phyloP scores from a whole-genome alignment of 92 coral and sea anemone species.

The Meandrina meandrites region DNA sequence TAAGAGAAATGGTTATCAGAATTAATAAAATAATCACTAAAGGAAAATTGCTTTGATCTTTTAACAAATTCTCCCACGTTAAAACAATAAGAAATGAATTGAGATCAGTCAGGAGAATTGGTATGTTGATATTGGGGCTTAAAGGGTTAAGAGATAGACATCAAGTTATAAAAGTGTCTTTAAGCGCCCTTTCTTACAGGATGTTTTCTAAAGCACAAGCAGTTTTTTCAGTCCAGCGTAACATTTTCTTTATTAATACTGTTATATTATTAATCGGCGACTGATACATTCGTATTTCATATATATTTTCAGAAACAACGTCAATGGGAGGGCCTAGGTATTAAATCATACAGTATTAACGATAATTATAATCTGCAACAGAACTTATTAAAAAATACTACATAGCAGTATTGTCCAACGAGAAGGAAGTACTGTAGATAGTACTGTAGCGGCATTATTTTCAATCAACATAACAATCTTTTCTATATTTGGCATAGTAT shows the following conservation, averaged over 20 bases:
- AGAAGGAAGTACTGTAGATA: not conserved
- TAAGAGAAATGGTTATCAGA: too few species aligned
- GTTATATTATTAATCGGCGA: not conserved
- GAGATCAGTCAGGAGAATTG: too few species aligned
- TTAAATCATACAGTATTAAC: not conserved
- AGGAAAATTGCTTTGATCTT: too few species aligned
- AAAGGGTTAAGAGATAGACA: too few species aligned
- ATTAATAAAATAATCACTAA: too few species aligned
- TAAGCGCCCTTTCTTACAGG: too few species aligned
- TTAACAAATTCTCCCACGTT: too few species aligned
- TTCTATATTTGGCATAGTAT: not conserved
- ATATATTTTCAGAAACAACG: not conserved
- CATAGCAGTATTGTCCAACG: not conserved
- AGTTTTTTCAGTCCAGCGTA: not conserved
- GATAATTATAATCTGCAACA: not conserved
- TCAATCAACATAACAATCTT: constrained; percentile 19
- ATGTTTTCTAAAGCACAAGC: not conserved
- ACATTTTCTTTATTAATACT: constrained; percentile 16
- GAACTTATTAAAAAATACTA: not conserved
- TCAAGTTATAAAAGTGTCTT: too few species aligned
- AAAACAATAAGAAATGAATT: too few species aligned
- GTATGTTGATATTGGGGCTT: too few species aligned
- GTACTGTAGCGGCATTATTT: not conserved
- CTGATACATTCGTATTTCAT: not conserved
- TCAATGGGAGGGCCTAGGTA: not conserved